Evolutionary conservation across 1,140 invertebrate genomes (phyloP).

Genomic region (Pseudomyrmex sp.): DNA sequence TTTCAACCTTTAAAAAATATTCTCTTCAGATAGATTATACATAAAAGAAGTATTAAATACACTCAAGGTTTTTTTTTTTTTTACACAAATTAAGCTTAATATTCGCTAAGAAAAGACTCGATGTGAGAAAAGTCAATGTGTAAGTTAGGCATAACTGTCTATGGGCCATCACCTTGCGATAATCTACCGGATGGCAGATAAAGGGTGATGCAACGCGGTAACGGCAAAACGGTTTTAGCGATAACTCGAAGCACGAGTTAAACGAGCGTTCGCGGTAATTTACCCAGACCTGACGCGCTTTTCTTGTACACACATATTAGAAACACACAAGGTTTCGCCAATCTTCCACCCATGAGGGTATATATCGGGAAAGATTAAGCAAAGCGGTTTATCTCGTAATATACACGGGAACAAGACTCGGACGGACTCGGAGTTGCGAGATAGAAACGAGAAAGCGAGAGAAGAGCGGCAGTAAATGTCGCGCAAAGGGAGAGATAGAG

Average conservation of each 20-base stretch:
- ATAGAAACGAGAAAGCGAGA: conserved; percentile 4
- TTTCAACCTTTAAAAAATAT: not conserved
- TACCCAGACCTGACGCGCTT: conserved; percentile 5
- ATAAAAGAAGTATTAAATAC: too few relatives aligned
- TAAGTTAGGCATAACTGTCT: conserved; percentile 17
- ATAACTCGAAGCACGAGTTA: conserved; percentile 41
- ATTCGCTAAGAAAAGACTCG: not conserved
- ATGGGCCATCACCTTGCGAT: conserved; percentile 15
- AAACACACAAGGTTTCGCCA: conserved; percentile 33
- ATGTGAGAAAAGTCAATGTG: conserved; percentile 4
- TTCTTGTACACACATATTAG: conserved; percentile 47
- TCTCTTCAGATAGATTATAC: too few relatives aligned
- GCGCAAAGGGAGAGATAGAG: conserved; percentile 35
- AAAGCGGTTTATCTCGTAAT: conserved; percentile 67
- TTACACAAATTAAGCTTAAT: not conserved
- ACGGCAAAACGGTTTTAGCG: conserved; percentile 25
- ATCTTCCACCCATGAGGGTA: conserved; percentile 47
- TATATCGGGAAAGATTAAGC: conserved; percentile 66
- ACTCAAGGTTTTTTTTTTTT: too few relatives aligned
- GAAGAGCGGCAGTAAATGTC: conserved; percentile 1
- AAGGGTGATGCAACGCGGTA: conserved; percentile 7
- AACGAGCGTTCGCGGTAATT: conserved; percentile 20
- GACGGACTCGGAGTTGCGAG: conserved; percentile 6
- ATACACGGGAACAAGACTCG: conserved; percentile 18
- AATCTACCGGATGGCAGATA: conserved; percentile 41